Percentiles rank a stretch among this genome's conserved stretches.
Evolutionary conservation across 2,797 vertebrate genomes (phyloP).

Genomic region (Tympanoctomys barrerae): DNA sequence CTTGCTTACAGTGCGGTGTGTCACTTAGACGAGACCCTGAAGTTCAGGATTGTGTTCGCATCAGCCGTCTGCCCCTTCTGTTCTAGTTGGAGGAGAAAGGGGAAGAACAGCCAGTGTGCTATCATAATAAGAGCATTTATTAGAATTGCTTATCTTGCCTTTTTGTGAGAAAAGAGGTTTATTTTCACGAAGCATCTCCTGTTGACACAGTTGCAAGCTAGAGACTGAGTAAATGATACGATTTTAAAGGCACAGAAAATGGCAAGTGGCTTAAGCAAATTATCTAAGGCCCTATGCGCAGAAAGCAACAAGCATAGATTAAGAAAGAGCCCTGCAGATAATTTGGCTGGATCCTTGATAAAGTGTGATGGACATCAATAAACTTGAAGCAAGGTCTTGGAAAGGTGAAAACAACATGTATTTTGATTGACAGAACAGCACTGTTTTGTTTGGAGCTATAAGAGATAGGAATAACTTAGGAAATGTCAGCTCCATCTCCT

Average conservation of each 20-base stretch:
- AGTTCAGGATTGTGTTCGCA: background rate
- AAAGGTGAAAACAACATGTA: background rate
- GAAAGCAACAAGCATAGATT: background rate
- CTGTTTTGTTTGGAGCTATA: background rate
- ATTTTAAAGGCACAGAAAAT: constrained; percentile 54
- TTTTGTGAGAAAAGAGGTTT: background rate
- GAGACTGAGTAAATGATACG: background rate
- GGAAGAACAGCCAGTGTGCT: background rate
- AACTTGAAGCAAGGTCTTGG: background rate
- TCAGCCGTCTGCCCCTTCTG: background rate
- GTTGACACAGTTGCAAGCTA: background rate
- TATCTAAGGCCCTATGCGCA: background rate
- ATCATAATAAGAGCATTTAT: background rate
- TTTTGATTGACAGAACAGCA: background rate
- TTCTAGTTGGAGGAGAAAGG: background rate
- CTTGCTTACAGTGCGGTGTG: background rate
- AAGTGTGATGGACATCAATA: background rate
- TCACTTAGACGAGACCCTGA: background rate
- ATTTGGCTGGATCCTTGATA: background rate
- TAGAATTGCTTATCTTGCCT: background rate
- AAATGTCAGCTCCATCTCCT: background rate
- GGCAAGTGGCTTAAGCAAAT: background rate
- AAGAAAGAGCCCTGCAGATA: constrained; percentile 1
- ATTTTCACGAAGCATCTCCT: background rate
- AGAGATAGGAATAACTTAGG: background rate